A percentile compares a stretch with the other conserved stretches of the same genome.
Conservation (phyloP, 2,797 vertebrate species). For the Psittacula derbiana region DNA sequence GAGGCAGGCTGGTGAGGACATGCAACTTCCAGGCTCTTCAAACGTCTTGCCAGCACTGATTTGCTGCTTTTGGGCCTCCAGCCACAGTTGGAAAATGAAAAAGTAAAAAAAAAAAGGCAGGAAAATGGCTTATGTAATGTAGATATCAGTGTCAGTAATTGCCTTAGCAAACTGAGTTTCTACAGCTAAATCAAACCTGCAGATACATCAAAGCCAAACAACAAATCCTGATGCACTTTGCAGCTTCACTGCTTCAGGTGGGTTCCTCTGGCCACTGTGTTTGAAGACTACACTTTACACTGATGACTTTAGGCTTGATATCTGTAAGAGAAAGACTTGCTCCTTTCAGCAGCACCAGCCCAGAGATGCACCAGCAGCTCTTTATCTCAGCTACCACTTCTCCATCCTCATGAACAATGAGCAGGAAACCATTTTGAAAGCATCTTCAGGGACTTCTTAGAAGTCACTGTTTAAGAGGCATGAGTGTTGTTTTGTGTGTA, state of each 20-base stretch:
- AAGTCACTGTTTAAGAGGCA: not conserved
- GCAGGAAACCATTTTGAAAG: not conserved
- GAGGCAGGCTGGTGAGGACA: constrained; percentile 47
- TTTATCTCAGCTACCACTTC: not conserved
- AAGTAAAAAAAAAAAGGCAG: not conserved
- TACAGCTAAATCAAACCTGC: not conserved
- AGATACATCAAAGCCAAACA: not conserved
- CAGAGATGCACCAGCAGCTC: not conserved
- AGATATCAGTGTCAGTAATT: not conserved
- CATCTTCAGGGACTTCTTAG: not conserved
- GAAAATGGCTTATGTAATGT: not conserved
- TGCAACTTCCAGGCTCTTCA: not conserved
- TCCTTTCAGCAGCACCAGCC: not conserved
- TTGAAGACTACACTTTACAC: not conserved
- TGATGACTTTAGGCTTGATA: not conserved
- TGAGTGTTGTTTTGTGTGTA: not conserved
- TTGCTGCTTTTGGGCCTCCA: not conserved
- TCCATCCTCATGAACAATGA: not conserved
- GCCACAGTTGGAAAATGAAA: not conserved
- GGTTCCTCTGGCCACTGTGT: not conserved
- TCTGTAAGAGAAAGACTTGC: not conserved
- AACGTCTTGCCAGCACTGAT: not conserved
- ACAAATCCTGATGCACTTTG: not conserved
- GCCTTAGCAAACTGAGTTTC: constrained; percentile 13
- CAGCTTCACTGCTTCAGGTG: not conserved